Conservation (phyloP, 2,113 vertebrate genomes). For the Podocnemis expansa region DNA sequence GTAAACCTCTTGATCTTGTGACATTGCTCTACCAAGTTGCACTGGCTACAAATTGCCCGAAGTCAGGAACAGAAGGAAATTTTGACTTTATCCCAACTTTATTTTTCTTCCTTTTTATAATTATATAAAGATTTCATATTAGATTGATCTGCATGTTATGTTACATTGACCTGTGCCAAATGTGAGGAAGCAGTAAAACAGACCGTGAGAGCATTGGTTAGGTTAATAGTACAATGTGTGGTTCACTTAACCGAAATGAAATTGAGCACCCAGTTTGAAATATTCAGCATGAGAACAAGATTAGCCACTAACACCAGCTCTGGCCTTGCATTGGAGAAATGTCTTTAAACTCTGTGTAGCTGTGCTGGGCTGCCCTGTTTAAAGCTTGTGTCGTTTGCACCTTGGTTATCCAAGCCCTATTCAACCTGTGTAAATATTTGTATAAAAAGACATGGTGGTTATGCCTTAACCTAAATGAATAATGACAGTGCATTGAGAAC, state of each 20-base stretch:
- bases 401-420: background rate
- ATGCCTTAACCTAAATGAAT: accelerated
- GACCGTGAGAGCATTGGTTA: accelerated
- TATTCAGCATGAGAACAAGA: accelerated
- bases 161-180: accelerated
- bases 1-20: background rate
- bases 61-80: background rate
- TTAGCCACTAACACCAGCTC: background rate
- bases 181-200: accelerated
- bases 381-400: accelerated
- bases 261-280: accelerated
- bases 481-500: accelerated
- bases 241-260: background rate
- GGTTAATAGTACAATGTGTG: accelerated
- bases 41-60: background rate
- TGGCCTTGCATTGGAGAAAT: background rate
- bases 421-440: background rate
- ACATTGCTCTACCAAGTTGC: background rate
- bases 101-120: background rate
- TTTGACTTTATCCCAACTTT: no score
- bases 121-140: accelerated
- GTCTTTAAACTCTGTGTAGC: background rate
- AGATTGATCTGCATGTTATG: accelerated
- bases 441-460: accelerated
- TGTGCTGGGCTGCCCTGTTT: accelerated